Evolutionary conservation across 2,797 vertebrate species (phyloP).

Genomic region (Arnoldichthys spilopterus): DNA sequence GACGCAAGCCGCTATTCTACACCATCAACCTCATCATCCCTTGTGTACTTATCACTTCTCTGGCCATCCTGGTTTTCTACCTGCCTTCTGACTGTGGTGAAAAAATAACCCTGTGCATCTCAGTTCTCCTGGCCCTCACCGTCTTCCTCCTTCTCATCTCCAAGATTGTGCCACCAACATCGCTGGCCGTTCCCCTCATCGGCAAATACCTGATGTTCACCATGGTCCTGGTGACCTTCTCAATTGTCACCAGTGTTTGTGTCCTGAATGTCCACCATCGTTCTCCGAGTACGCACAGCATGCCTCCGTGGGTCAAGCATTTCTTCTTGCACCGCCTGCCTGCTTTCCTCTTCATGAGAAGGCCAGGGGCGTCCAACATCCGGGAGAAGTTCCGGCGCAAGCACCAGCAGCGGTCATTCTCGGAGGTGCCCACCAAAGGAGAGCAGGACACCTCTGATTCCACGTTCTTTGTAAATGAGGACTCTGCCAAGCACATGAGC

Average conservation of each 20-base stretch:
- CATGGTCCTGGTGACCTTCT: constrained; percentile 86
- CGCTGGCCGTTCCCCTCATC: constrained; percentile 83
- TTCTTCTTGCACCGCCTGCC: constrained; percentile 76
- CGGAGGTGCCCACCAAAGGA: constrained; percentile 57
- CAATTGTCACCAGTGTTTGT: constrained; percentile 84
- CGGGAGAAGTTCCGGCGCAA: constrained; percentile 73
- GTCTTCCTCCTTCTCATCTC: constrained; percentile 85
- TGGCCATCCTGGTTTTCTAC: constrained; percentile 85
- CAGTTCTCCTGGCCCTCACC: constrained; percentile 82
- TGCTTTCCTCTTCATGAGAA: constrained; percentile 77
- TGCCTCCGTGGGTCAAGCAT: constrained; percentile 81
- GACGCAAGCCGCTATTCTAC: constrained; percentile 82
- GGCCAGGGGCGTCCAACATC: constrained; percentile 75
- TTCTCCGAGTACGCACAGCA: constrained; percentile 80
- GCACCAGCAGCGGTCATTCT: constrained; percentile 69
- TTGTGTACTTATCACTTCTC: constrained; percentile 81
- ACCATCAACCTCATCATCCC: constrained; percentile 84
- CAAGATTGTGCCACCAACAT: constrained; percentile 84
- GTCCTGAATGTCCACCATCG: constrained; percentile 84
- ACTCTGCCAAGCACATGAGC: constrained; percentile 73
- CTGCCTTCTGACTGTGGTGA: constrained; percentile 84
- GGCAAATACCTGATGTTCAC: constrained; percentile 84
- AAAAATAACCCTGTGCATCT: constrained; percentile 85
- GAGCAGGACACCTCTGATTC: constrained; percentile 50
- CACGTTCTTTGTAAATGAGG: constrained; percentile 77